Evolutionary conservation across 2,113 vertebrate genomes (phyloP).

Genomic region (Laticauda colubrina): DNA sequence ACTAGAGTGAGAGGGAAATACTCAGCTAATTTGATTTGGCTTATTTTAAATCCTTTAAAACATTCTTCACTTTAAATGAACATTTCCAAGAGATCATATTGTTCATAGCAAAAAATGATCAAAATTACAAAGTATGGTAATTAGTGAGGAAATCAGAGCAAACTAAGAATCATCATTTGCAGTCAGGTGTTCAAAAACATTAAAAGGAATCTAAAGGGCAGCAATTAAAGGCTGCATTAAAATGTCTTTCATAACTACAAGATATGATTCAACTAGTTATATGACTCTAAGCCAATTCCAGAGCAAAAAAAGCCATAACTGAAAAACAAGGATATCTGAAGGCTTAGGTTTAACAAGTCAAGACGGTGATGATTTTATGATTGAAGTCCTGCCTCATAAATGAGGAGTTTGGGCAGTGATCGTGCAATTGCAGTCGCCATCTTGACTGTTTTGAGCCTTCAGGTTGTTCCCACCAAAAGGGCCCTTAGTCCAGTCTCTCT

Average conservation of each 20-base stretch:
- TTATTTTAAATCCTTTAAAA: not conserved
- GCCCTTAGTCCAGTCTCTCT: not conserved
- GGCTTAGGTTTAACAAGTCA: not conserved
- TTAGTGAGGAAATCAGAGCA: not conserved
- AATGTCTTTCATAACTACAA: not conserved
- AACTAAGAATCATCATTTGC: not conserved
- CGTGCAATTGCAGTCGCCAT: not conserved
- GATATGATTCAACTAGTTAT: not conserved
- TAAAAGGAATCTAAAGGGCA: not conserved
- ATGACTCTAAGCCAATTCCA: not conserved
- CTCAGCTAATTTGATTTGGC: not conserved
- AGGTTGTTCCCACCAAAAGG: not conserved
- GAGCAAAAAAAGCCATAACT: not conserved
- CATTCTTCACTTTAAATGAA: not conserved
- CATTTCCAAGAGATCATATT: not conserved
- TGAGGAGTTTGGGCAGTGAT: not conserved
- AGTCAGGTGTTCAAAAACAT: not conserved
- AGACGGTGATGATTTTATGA: not conserved
- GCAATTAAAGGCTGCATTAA: not conserved
- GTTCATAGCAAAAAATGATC: not conserved
- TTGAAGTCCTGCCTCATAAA: not conserved
- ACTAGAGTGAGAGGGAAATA: not conserved
- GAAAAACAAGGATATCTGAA: not conserved
- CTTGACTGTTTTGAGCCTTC: not conserved
- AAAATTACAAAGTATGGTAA: not conserved